Evolutionary conservation across 2,113 vertebrate species (phyloP).

Genomic region (Litocranius walleri): DNA sequence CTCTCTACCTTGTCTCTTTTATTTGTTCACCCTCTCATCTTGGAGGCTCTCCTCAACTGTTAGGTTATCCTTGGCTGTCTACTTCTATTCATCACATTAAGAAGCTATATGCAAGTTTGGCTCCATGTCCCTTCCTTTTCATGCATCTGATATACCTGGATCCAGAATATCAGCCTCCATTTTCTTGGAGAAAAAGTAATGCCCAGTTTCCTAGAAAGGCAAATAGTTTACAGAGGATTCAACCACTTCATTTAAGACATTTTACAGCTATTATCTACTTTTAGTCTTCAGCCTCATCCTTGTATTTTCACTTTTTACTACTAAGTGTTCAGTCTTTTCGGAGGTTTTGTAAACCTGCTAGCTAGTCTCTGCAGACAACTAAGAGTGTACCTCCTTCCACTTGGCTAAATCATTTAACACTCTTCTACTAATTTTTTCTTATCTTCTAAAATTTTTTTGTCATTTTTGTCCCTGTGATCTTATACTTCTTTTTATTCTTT

Average conservation of each 20-base stretch:
- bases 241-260: not conserved
- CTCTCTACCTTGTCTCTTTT: not conserved
- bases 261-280: not conserved
- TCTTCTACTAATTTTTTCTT: not conserved
- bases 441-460: not conserved
- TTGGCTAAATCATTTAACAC: not conserved
- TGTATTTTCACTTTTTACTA: not conserved
- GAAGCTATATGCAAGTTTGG: not conserved
- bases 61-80: not conserved
- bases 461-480: not conserved
- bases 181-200: not conserved
- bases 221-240: not conserved
- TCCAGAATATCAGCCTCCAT: not conserved
- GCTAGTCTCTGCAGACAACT: not conserved
- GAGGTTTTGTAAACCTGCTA: not conserved
- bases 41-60: not conserved
- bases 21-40: not conserved
- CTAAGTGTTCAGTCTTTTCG: not conserved
- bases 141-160: not conserved
- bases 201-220: not conserved
- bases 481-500: not conserved
- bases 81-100: not conserved
- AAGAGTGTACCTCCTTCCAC: not conserved
- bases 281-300: not conserved
- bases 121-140: not conserved